Percentiles rank a stretch among this genome's conserved stretches.
Conservation (phyloP, 2,113 vertebrate genomes). For the Upupa epops region DNA sequence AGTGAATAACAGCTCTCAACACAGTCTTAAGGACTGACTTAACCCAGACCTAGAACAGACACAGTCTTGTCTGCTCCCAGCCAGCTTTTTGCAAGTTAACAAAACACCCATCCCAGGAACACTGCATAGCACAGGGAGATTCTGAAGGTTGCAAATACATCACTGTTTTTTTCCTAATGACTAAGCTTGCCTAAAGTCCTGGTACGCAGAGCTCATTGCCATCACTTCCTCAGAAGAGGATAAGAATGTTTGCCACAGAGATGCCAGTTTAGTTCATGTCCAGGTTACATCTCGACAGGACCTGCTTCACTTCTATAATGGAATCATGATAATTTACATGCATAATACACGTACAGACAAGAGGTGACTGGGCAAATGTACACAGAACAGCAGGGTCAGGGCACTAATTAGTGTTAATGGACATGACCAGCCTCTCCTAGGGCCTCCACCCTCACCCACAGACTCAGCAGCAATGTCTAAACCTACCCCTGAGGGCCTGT, state of each 20-base stretch:
- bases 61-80: neutral
- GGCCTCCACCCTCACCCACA: neutral
- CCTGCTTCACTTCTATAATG: neutral
- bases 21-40: neutral
- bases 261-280: neutral
- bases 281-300: neutral
- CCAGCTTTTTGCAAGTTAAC: neutral
- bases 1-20: neutral
- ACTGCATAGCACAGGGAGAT: neutral
- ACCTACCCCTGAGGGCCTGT: fast-evolving
- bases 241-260: neutral
- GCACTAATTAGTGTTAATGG: neutral
- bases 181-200: neutral
- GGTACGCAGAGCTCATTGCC: neutral
- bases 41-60: neutral
- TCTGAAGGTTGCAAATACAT: neutral
- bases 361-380: neutral
- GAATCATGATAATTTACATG: neutral
- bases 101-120: neutral
- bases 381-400: neutral
- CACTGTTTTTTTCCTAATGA: neutral
- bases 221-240: neutral
- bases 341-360: neutral
- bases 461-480: neutral
- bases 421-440: neutral